These are phyloP conservation scores for Athetis lepigone DNA, from an alignment of 2,888 invertebrate genomes.

Conservation along the genomic window DNA sequence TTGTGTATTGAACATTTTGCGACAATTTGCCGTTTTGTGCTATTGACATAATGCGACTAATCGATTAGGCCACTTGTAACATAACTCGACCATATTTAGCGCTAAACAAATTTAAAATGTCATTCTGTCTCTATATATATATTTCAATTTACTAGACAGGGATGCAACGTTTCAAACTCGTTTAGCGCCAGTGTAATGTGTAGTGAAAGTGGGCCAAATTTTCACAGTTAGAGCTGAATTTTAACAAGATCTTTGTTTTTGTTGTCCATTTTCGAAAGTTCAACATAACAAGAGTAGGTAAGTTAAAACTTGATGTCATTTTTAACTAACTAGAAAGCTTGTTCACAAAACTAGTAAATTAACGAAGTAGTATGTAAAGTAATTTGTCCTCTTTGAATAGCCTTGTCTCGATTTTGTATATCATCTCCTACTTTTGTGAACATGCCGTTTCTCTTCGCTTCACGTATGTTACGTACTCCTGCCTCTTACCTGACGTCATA, in stretches of 20 bases:
- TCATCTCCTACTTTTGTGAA: slow-evolving; percentile 47
- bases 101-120: neutral
- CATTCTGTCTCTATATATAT: neutral
- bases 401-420: slow-evolving; percentile 21
- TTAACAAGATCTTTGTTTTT: slow-evolving; percentile 33
- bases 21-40: neutral
- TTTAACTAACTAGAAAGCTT: slow-evolving; percentile 44
- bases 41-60: neutral
- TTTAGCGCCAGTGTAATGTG: neutral
- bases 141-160: neutral
- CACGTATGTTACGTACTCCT: slow-evolving; percentile 64
- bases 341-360: slow-evolving; percentile 53
- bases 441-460: slow-evolving; percentile 58
- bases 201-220: neutral
- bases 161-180: neutral
- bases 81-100: neutral
- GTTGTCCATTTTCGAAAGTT: slow-evolving; percentile 46
- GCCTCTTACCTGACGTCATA: slow-evolving; percentile 71
- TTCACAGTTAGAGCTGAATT: slow-evolving; percentile 34
- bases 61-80: neutral
- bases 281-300: slow-evolving; percentile 44
- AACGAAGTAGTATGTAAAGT: slow-evolving; percentile 21
- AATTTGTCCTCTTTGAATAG: slow-evolving; percentile 24
- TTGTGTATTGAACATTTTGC: neutral
- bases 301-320: slow-evolving; percentile 33